Percentiles rank a stretch among this genome's conserved stretches.
phyloP scores from a whole-genome alignment of 2,113 vertebrate species.

The Misgurnus mizolepis region DNA sequence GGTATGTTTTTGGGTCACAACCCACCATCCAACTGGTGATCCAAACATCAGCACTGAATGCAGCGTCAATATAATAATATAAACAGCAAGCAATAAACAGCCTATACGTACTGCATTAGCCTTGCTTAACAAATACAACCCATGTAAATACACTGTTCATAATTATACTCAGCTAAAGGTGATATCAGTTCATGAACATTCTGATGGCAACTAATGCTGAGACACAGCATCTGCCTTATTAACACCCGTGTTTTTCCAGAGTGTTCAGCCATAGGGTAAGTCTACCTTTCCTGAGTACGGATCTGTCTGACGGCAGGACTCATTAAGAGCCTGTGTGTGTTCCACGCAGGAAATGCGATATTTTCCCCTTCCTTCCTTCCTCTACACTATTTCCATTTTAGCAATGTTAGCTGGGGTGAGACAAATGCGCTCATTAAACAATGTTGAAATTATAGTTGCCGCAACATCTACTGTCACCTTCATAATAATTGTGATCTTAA shows the following conservation, averaged over 20 bases:
- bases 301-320: not conserved
- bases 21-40: too few relatives aligned
- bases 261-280: not conserved
- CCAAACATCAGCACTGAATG: too few relatives aligned
- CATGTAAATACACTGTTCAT: not conserved
- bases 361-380: not conserved
- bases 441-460: not conserved
- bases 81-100: too few relatives aligned
- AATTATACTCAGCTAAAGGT: not conserved
- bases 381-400: not conserved
- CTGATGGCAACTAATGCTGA: not conserved
- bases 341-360: not conserved
- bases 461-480: not conserved
- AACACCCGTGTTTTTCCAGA: not conserved
- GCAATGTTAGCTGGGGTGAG: slow-evolving; percentile 8
- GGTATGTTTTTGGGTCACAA: too few relatives aligned
- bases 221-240: not conserved
- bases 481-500: not conserved
- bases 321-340: slow-evolving; percentile 1
- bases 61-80: too few relatives aligned
- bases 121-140: too few relatives aligned
- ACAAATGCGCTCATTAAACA: not conserved
- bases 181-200: not conserved
- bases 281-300: not conserved
- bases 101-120: too few relatives aligned